phyloP scores from a whole-genome alignment of 2,113 vertebrate genomes.

The Leuciscus idus region DNA sequence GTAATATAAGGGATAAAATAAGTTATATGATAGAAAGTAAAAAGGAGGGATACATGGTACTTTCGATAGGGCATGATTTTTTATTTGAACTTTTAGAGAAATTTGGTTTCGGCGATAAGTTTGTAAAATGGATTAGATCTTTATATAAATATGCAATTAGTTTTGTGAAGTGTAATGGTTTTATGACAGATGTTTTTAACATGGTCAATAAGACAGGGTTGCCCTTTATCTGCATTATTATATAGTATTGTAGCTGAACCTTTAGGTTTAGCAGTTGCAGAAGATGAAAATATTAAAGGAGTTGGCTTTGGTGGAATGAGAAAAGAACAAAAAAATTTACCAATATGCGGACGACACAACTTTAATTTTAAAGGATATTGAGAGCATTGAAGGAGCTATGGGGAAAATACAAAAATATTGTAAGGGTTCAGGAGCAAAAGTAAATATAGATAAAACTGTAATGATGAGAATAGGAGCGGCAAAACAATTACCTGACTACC shows the following conservation, averaged over 20 bases:
- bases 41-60: not conserved
- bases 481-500: not conserved
- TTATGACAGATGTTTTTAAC: not conserved
- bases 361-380: not conserved
- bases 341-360: slow-evolving; percentile 13
- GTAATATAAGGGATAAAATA: too few species aligned
- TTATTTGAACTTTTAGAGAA: not conserved
- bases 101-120: not conserved
- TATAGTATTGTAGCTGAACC: slow-evolving; percentile 2
- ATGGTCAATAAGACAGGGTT: slow-evolving; percentile 11
- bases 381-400: not conserved
- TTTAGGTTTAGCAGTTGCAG: not conserved
- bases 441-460: not conserved
- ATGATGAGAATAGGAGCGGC: not conserved
- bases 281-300: not conserved
- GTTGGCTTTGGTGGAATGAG: not conserved
- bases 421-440: slow-evolving; percentile 9
- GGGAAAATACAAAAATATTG: not conserved
- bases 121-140: not conserved
- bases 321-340: not conserved
- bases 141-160: not conserved
- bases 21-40: too few species aligned
- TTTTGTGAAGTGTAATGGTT: not conserved
- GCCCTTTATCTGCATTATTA: not conserved
- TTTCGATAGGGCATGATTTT: not conserved